Conservation (phyloP, 2,888 invertebrate species). For the Hoplodrina ambigua region DNA sequence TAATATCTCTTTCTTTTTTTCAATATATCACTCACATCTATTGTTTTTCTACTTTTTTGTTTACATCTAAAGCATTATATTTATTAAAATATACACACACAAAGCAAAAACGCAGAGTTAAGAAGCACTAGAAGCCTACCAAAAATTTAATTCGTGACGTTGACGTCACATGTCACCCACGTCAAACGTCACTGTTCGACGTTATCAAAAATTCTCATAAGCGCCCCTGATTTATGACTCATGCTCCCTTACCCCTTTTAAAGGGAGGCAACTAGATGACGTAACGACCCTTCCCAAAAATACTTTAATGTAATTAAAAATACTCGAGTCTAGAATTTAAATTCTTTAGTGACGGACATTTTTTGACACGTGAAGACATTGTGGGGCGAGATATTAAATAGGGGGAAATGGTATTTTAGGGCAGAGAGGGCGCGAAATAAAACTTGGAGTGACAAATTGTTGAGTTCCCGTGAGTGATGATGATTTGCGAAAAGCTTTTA, state of each 20-base stretch:
- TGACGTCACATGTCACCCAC: slow-evolving; percentile 30
- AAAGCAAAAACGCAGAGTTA: slow-evolving; percentile 4
- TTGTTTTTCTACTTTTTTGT: too few species aligned
- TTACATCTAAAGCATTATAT: too few species aligned
- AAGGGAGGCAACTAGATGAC: slow-evolving; percentile 52
- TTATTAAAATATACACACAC: too few species aligned
- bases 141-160: slow-evolving; percentile 33
- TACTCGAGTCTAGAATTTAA: slow-evolving; percentile 53
- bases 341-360: slow-evolving; percentile 46
- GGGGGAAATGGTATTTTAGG: background rate
- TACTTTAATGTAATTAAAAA: slow-evolving; percentile 75
- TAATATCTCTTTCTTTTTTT: too few species aligned
- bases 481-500: slow-evolving; percentile 11
- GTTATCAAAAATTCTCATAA: slow-evolving; percentile 66
- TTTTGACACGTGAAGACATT: slow-evolving; percentile 53
- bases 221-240: slow-evolving; percentile 68
- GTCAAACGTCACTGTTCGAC: slow-evolving; percentile 59
- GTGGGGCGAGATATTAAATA: slow-evolving; percentile 22
- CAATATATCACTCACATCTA: too few species aligned
- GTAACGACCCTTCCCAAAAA: slow-evolving; percentile 61
- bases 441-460: slow-evolving; percentile 28
- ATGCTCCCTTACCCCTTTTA: slow-evolving; percentile 39
- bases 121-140: slow-evolving; percentile 14
- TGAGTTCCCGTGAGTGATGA: slow-evolving; percentile 18
- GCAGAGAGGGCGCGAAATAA: slow-evolving; percentile 9